These are phyloP conservation scores for Phymanthus crucifer DNA, from an alignment of 92 coral and sea anemone genomes.

Conservation along the genomic window DNA sequence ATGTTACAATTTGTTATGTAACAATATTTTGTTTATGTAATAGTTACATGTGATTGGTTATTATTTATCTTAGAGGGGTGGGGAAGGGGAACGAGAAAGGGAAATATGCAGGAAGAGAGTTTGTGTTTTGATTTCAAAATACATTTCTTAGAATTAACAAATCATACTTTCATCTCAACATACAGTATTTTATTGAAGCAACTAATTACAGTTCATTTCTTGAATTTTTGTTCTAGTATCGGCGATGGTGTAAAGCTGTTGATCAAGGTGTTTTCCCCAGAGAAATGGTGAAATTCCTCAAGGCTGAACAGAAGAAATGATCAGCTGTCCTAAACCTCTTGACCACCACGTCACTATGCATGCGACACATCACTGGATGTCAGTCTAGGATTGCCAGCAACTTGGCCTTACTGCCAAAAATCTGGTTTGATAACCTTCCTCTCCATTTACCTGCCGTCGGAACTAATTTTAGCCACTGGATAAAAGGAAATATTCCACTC, in stretches of 20 bases:
- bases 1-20: not conserved
- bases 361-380: not conserved
- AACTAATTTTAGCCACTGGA: constrained; percentile 5
- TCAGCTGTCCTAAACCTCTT: not conserved
- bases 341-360: not conserved
- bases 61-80: not conserved
- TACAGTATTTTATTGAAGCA: no score
- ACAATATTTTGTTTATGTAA: not conserved
- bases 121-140: no score
- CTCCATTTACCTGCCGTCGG: not conserved
- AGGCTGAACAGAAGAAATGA: constrained; percentile 36
- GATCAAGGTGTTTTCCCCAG: constrained; percentile 82
- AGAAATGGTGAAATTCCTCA: constrained; percentile 77
- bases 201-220: no score
- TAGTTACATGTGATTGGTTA: no score
- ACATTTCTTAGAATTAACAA: no score
- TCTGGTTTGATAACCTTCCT: not conserved
- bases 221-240: constrained; percentile 55
- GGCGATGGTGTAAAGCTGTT: constrained; percentile 83
- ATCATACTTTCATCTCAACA: no score
- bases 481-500: constrained; percentile 12
- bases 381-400: not conserved
- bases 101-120: no score
- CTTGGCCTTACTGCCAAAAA: not conserved
- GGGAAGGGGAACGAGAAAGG: no score